phyloP scores from a whole-genome alignment of 2,888 invertebrate genomes.

The Luffia ferchaultella region DNA sequence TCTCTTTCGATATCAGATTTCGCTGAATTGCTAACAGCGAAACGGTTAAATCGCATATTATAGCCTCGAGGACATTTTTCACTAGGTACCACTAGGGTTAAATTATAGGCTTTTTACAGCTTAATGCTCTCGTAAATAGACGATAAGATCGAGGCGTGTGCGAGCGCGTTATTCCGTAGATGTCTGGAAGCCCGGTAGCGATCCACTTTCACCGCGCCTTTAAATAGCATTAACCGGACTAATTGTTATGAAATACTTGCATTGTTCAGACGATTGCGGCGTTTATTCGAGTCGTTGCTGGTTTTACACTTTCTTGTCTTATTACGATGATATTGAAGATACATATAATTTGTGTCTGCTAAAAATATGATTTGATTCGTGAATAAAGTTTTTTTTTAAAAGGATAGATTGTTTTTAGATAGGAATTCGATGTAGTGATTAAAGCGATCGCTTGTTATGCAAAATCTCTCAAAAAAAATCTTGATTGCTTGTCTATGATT shows the following conservation, averaged over 20 bases:
- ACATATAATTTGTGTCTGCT: no score
- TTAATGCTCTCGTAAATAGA: slow-evolving; percentile 50
- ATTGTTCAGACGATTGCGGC: background rate
- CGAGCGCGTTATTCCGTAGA: slow-evolving; percentile 1
- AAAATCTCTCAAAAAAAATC: no score
- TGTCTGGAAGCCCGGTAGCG: slow-evolving; percentile 52
- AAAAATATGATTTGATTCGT: no score
- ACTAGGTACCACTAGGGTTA: slow-evolving; percentile 29
- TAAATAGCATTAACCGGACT: slow-evolving; percentile 48
- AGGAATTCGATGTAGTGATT: no score
- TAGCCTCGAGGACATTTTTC: slow-evolving; percentile 45
- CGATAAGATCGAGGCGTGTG: slow-evolving; percentile 38
- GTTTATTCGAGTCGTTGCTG: no score
- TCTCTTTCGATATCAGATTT: background rate
- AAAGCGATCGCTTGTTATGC: no score
- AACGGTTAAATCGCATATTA: slow-evolving; percentile 10
- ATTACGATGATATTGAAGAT: no score
- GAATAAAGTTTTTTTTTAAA: no score
- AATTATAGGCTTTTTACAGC: slow-evolving; percentile 55
- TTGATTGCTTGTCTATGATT: no score
- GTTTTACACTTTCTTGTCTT: no score
- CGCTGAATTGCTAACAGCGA: background rate
- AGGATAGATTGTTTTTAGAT: no score
- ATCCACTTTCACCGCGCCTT: slow-evolving; percentile 47
- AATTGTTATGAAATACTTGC: slow-evolving; percentile 57